phyloP scores from a whole-genome alignment of 1,140 invertebrate genomes.

The Pectinophora gossypiella region DNA sequence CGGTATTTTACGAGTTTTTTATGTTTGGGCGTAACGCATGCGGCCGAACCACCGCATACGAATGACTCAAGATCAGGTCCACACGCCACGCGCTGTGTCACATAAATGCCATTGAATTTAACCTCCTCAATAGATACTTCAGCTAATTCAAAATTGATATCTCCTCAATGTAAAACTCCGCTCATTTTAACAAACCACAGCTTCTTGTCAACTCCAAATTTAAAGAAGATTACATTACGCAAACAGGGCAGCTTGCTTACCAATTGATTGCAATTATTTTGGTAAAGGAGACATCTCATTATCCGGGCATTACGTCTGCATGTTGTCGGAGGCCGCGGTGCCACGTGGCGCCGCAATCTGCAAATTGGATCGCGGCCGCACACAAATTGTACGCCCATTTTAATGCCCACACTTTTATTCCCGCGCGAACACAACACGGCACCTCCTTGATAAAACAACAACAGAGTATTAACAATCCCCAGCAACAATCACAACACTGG shows the following conservation, averaged over 20 bases:
- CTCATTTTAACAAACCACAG: too few species aligned
- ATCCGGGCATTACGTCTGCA: too few species aligned
- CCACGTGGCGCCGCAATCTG: too few species aligned
- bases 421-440: not conserved
- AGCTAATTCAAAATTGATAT: not conserved
- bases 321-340: too few species aligned
- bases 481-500: too few species aligned
- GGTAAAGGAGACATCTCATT: too few species aligned
- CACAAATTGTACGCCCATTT: not conserved
- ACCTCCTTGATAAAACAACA: not conserved
- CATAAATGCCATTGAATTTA: too few species aligned
- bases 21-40: conserved; percentile 14
- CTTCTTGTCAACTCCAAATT: too few species aligned
- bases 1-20: conserved; percentile 22
- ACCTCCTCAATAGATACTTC: not conserved
- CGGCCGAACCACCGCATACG: conserved; percentile 14
- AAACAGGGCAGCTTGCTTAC: not conserved
- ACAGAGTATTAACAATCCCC: not conserved
- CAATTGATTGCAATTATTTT: too few species aligned
- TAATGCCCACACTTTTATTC: not conserved
- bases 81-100: too few species aligned
- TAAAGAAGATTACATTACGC: too few species aligned
- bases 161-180: not conserved
- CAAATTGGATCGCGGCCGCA: not conserved
- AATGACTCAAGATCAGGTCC: too few species aligned